Evolutionary conservation across 2,888 invertebrate genomes (phyloP).

Genomic region (Zhuqinia jingwanae): DNA sequence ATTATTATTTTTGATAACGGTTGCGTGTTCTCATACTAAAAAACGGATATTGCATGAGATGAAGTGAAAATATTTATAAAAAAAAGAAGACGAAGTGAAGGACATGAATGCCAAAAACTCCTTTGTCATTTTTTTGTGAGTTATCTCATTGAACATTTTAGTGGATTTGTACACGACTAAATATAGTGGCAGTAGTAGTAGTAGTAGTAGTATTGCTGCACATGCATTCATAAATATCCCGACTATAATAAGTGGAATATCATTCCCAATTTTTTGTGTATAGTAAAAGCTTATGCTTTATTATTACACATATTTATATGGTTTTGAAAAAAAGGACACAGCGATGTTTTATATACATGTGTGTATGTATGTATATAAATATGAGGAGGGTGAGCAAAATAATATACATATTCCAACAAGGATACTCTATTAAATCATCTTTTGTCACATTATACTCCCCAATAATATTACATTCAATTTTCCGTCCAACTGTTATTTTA

Average conservation of each 20-base stretch:
- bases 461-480: constrained; percentile 39
- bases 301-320: too few relatives aligned
- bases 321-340: too few relatives aligned
- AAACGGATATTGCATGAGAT: constrained; percentile 28
- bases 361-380: not conserved
- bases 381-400: not conserved
- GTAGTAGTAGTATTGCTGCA: not conserved
- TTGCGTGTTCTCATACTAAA: constrained; percentile 11
- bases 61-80: too few relatives aligned
- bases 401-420: not conserved
- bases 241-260: too few relatives aligned
- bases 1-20: not conserved
- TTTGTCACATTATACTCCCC: constrained; percentile 45
- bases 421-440: constrained; percentile 65
- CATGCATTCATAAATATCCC: too few relatives aligned
- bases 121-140: constrained; percentile 66
- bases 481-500: constrained; percentile 36
- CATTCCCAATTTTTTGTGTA: too few relatives aligned
- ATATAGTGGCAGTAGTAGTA: constrained; percentile 8
- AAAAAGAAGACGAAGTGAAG: too few relatives aligned
- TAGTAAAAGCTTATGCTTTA: too few relatives aligned
- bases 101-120: constrained; percentile 55
- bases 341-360: too few relatives aligned
- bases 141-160: constrained; percentile 53
- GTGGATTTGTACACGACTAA: constrained; percentile 19